Base-by-base conservation (phyloP, 2,888 invertebrate species). In the Phengaris alcon region DNA sequence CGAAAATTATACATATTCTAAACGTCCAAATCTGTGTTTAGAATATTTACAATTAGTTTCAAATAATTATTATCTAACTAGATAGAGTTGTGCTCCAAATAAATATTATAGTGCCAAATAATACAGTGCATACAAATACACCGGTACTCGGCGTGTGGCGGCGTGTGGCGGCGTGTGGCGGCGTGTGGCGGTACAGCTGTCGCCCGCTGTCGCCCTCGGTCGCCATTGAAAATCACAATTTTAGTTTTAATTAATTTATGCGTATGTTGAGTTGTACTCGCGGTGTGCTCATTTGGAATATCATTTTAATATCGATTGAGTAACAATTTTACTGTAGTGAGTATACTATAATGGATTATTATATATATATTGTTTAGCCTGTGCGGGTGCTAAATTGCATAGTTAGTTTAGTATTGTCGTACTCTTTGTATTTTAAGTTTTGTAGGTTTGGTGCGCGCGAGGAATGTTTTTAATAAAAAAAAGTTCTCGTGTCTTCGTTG, bases 51-150 rank as follows among this genome's bases (percentile, higher is more conserved):
- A 79, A 82, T 84, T 84, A 86, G 83, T 85, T 84, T 84, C 82
- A 82, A 72, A 35, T 82, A 83, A 84, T 86, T 85, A 83, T 85
- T 15, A 84, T 84, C 77, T 83, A 83, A 81, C 82, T 90, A 90
- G 89, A 89, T 90, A 90, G 87, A 89, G 84, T 85, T 88, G 87
- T 86, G 88, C 87, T 89, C 91, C 91, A 92, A 93, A 91, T 90
- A 87, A 87, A 55, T 64, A 35, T 64, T 86, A 86, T 88, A 89
- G 93, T 93, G 93, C 93, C 93, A 93, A 93, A 93, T 89, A 89
- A 64, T 64, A 64, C 22, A 64, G 64, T 64, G 64, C 64, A 64
- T 64, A 64, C 22, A 59, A 64, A 4, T 64, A 64, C 64, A 64
- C 64, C 84, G 84, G 82, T 51, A 2, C 83, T 84, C 83, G n/a